Evolutionary conservation across 2,888 invertebrate genomes (phyloP).

Genomic region (Reticulitermes lucifugus): DNA sequence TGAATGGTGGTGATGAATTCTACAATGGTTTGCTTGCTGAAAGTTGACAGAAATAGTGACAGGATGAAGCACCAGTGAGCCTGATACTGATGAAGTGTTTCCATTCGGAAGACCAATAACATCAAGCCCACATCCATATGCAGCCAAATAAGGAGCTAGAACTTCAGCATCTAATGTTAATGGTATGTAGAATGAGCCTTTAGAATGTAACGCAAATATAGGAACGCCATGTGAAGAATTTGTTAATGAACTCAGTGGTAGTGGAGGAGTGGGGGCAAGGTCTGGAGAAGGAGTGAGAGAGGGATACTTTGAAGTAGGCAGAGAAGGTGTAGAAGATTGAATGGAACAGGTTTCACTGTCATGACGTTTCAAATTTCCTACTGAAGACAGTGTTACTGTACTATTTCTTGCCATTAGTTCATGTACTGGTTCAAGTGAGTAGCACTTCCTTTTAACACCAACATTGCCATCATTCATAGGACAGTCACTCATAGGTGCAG

Average conservation of each 20-base stretch:
- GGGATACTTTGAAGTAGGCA: conserved; percentile 4
- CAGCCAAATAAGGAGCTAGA: conserved; percentile 73
- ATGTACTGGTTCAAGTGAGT: neutral
- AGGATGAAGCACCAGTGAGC: conserved; percentile 79
- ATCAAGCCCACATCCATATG: conserved; percentile 67
- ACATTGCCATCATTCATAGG: neutral
- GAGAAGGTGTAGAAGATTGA: conserved; percentile 42
- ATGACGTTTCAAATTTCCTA: conserved; percentile 45
- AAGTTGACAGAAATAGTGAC: conserved; percentile 93
- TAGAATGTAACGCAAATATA: conserved; percentile 90
- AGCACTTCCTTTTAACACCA: conserved; percentile 29
- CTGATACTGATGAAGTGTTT: conserved; percentile 52
- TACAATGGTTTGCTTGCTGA: conserved; percentile 55
- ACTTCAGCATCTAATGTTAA: conserved; percentile 82
- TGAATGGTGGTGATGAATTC: conserved; percentile 61
- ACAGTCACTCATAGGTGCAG: neutral
- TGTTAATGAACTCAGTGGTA: neutral
- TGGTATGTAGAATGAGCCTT: conserved; percentile 90
- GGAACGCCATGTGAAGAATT: conserved; percentile 71
- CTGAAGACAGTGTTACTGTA: neutral
- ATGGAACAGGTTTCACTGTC: conserved; percentile 49
- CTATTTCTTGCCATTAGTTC: neutral
- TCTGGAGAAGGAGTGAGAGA: conserved; percentile 37
- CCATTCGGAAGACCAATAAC: conserved; percentile 56
- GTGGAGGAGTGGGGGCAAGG: conserved; percentile 7